Conservation (phyloP, 1,140 invertebrate species). For the Melipona quadrifasciata region DNA sequence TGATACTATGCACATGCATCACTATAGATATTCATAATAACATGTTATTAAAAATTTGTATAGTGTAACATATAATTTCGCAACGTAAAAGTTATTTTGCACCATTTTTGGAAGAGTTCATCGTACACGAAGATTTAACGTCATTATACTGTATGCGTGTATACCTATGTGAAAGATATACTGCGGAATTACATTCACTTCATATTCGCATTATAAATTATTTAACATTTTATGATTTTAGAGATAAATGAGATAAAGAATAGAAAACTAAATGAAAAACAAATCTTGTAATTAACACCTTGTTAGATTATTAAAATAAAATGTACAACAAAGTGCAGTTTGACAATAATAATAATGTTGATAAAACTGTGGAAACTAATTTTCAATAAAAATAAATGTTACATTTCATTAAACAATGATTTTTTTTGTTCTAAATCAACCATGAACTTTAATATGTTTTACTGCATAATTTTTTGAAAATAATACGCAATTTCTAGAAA, state of each 20-base stretch:
- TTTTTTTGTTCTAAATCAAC: slow-evolving; percentile 5
- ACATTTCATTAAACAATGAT: slow-evolving; percentile 8
- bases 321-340: slow-evolving; percentile 24
- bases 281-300: slow-evolving; percentile 31
- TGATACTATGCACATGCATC: slow-evolving; percentile 18
- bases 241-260: slow-evolving; percentile 4
- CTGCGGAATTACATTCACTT: background rate
- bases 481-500: slow-evolving; percentile 27
- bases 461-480: slow-evolving; percentile 30
- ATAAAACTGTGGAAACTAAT: slow-evolving; percentile 5
- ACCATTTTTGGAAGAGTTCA: slow-evolving; percentile 19
- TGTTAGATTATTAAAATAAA: slow-evolving; percentile 35
- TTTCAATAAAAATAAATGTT: slow-evolving; percentile 14
- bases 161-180: background rate
- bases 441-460: background rate
- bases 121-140: background rate
- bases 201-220: slow-evolving; percentile 20
- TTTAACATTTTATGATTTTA: slow-evolving; percentile 9
- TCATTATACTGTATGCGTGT: background rate
- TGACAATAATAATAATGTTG: slow-evolving; percentile 30
- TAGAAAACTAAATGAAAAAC: slow-evolving; percentile 17
- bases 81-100: slow-evolving; percentile 28
- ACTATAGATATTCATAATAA: slow-evolving; percentile 29
- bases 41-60: slow-evolving; percentile 34
- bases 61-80: slow-evolving; percentile 35